Evolutionary conservation across 2,113 vertebrate species (phyloP).

Genomic region (Monopterus albus): DNA sequence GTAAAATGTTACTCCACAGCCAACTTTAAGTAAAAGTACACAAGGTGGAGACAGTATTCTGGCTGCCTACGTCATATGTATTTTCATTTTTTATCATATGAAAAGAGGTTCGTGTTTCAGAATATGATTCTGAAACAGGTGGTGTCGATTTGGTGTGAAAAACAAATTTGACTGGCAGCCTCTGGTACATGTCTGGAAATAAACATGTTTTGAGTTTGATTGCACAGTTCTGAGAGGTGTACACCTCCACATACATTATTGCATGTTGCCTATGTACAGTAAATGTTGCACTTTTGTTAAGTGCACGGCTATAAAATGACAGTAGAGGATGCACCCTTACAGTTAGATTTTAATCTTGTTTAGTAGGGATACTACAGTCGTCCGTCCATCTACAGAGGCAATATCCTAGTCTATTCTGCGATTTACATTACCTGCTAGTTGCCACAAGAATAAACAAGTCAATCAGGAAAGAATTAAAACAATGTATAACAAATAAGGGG

Average conservation of each 20-base stretch:
- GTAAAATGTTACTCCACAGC: neutral
- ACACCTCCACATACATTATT: neutral
- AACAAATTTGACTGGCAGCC: neutral
- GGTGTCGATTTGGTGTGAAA: too few species aligned
- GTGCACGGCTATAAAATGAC: too few species aligned
- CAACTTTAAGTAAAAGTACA: neutral
- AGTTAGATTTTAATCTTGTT: too few species aligned
- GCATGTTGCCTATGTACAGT: neutral
- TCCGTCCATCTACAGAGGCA: too few species aligned
- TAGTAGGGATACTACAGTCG: too few species aligned
- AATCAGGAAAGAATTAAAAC: too few species aligned
- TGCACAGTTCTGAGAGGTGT: neutral
- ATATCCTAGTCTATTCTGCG: too few species aligned
- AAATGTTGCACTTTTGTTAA: too few species aligned
- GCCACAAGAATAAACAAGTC: too few species aligned
- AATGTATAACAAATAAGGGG: too few species aligned
- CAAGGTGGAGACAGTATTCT: neutral
- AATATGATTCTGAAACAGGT: too few species aligned
- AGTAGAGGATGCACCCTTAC: too few species aligned
- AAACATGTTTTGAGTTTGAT: neutral
- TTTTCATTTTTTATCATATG: neutral
- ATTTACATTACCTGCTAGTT: neutral
- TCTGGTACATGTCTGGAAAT: neutral
- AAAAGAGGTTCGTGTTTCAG: neutral
- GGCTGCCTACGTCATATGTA: neutral